Evolutionary conservation across 2,888 invertebrate genomes (phyloP).

Genomic region (Deilephila porcellus): DNA sequence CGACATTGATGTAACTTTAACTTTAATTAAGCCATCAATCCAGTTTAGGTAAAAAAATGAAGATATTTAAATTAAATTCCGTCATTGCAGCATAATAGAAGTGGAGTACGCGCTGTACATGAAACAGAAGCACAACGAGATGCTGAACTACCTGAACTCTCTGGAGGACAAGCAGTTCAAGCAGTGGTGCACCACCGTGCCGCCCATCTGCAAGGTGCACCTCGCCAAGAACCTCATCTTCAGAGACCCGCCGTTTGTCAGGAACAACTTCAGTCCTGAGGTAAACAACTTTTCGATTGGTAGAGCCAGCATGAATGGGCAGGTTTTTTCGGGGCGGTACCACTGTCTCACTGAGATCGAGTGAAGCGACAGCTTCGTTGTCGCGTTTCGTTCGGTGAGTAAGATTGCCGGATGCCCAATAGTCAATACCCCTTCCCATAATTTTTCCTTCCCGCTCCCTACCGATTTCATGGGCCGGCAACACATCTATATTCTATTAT

Average conservation of each 20-base stretch:
- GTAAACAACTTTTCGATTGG: slow-evolving; percentile 51
- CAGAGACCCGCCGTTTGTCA: slow-evolving; percentile 82
- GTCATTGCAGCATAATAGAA: slow-evolving; percentile 78
- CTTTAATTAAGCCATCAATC: too few relatives aligned
- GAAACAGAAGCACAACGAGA: slow-evolving; percentile 87
- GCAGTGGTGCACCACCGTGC: slow-evolving; percentile 88
- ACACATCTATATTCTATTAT: too few relatives aligned
- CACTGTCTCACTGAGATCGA: too few relatives aligned
- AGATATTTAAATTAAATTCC: not conserved
- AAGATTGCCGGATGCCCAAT: too few relatives aligned
- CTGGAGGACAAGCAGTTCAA: slow-evolving; percentile 87
- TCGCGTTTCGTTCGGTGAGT: too few relatives aligned
- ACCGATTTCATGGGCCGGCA: too few relatives aligned
- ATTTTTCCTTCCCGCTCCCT: too few relatives aligned
- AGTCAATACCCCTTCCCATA: too few relatives aligned
- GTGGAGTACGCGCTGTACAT: slow-evolving; percentile 83
- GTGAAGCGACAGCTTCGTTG: too few relatives aligned
- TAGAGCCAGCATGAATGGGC: too few relatives aligned
- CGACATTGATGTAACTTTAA: not conserved
- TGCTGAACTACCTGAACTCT: slow-evolving; percentile 86
- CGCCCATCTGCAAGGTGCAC: slow-evolving; percentile 86
- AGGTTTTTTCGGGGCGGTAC: too few relatives aligned
- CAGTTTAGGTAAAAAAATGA: not conserved
- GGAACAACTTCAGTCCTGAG: slow-evolving; percentile 88
- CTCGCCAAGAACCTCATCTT: slow-evolving; percentile 86